Evolutionary conservation across 2,113 vertebrate genomes (phyloP).

Genomic region (Pteropus alecto): DNA sequence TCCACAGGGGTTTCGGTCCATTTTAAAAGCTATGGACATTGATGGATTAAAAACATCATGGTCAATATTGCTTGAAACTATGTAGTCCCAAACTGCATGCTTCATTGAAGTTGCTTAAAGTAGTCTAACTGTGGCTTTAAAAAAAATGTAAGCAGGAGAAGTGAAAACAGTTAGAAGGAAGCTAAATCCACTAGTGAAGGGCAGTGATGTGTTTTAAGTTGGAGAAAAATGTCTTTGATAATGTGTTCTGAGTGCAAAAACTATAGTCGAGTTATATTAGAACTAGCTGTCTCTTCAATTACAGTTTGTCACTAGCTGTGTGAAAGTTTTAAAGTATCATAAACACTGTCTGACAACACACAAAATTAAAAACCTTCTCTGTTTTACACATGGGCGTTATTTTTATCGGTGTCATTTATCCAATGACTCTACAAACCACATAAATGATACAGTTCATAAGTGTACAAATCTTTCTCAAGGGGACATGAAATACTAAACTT

Average conservation of each 20-base stretch:
- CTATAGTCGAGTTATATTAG: constrained; percentile 12
- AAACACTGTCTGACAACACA: constrained; percentile 15
- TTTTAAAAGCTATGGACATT: not conserved
- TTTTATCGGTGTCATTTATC: not conserved
- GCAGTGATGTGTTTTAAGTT: constrained; percentile 34
- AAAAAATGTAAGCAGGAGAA: constrained; percentile 28
- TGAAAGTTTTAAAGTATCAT: constrained; percentile 24
- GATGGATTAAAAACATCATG: constrained; percentile 22
- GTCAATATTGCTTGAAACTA: not conserved
- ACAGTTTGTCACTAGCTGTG: not conserved
- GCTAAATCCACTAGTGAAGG: not conserved
- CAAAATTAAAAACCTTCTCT: constrained; percentile 30
- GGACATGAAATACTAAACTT: not conserved
- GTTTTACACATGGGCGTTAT: not conserved
- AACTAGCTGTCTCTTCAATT: constrained; percentile 2
- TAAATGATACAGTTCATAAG: not conserved
- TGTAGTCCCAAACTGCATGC: not conserved
- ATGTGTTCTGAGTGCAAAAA: constrained; percentile 38
- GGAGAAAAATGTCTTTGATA: not conserved
- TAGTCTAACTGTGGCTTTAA: not conserved
- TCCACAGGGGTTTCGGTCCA: not conserved
- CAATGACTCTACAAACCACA: not conserved
- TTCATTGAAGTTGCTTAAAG: not conserved
- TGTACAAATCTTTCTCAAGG: not conserved
- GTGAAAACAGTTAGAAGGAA: not conserved